A percentile compares a stretch with the other conserved stretches of the same genome.
These are phyloP conservation scores for Clupea harengus DNA, from an alignment of 2,113 vertebrate species.

Conservation along the genomic window DNA sequence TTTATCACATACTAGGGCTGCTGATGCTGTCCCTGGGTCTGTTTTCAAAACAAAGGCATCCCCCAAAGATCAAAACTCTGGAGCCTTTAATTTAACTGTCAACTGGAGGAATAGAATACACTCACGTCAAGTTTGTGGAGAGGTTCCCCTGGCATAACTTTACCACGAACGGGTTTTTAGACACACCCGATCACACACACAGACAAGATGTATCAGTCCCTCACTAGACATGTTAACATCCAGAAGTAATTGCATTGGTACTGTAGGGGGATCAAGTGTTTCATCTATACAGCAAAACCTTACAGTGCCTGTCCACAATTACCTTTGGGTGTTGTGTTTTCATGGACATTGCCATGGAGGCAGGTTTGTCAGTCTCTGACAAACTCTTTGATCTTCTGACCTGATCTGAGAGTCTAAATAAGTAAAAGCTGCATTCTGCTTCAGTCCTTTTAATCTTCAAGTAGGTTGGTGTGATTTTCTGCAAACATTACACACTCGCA, in stretches of 20 bases:
- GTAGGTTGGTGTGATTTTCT: background rate
- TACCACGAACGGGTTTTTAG: background rate
- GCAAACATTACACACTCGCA: background rate
- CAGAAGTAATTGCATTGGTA: background rate
- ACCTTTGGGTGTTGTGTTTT: no score
- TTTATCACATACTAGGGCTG: background rate
- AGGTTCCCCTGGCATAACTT: background rate
- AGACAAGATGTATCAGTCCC: background rate
- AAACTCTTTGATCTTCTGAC: background rate
- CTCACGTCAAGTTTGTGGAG: background rate
- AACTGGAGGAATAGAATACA: background rate
- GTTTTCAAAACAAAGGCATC: background rate
- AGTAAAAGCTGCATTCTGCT: background rate
- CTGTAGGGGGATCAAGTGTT: background rate
- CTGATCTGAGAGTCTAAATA: background rate
- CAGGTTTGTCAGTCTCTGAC: no score
- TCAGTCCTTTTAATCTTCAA: background rate
- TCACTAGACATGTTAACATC: background rate
- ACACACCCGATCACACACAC: background rate
- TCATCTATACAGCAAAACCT: background rate
- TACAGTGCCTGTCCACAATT: no score
- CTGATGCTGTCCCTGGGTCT: background rate
- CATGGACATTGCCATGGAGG: no score
- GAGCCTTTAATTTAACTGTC: background rate
- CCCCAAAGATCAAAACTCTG: background rate